A percentile compares a stretch with the other conserved stretches of the same genome.
Evolutionary conservation across 2,797 vertebrate species (phyloP).

Genomic region (Labeo calbasu): DNA sequence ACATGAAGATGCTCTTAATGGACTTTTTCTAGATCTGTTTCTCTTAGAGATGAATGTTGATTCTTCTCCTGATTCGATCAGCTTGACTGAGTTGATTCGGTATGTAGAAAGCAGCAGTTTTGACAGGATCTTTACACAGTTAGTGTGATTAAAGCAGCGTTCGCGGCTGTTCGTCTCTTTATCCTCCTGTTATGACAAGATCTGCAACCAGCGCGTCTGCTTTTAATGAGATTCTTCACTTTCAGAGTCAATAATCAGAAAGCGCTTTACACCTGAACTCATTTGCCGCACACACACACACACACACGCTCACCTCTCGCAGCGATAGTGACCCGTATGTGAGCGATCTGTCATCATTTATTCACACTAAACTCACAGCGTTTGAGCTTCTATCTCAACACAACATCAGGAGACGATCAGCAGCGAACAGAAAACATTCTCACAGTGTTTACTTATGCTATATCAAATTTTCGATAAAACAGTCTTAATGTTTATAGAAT

Average conservation of each 20-base stretch:
- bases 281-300: not conserved
- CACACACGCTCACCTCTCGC: conserved; percentile 42
- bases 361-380: not conserved
- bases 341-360: not conserved
- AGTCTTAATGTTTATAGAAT: not conserved
- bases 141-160: conserved; percentile 50
- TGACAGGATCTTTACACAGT: not conserved
- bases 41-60: not conserved
- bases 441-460: not conserved
- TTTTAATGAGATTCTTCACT: conserved; percentile 62
- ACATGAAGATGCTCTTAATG: not conserved
- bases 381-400: too few relatives aligned
- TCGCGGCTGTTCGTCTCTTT: conserved; percentile 56
- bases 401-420: too few relatives aligned
- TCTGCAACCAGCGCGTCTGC: conserved; percentile 53
- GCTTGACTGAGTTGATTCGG: conserved; percentile 24
- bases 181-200: conserved; percentile 59
- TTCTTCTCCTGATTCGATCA: not conserved
- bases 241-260: conserved; percentile 56
- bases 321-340: not conserved
- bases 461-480: not conserved
- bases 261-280: conserved; percentile 49
- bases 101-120: conserved; percentile 22
- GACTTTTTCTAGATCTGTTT: not conserved
- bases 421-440: not conserved